Evolutionary conservation across 37 sponge, comb jelly and placozoan genomes (phyloP).

Genomic region (Chondrilla cf. caribensis): DNA sequence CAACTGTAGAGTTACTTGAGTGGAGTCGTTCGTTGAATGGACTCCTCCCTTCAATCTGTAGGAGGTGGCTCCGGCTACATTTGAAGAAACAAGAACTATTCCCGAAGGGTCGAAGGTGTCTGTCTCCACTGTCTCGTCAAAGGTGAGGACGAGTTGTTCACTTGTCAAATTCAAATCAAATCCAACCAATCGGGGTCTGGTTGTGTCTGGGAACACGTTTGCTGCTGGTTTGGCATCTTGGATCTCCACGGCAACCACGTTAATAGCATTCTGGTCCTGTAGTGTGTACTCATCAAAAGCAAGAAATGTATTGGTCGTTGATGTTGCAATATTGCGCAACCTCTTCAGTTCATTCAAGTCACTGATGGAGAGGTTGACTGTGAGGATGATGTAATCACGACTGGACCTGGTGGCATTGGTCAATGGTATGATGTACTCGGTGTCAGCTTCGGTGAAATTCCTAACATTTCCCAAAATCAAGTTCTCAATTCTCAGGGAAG

Average conservation of each 20-base stretch:
- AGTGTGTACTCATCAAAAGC: conserved; percentile 72
- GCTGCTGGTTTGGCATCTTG: conserved; percentile 35
- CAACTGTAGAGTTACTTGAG: conserved; percentile 47
- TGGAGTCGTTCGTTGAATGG: conserved; percentile 57
- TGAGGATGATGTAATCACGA: conserved; percentile 50
- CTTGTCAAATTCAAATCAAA: conserved; percentile 71
- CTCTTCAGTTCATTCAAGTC: conserved; percentile 88
- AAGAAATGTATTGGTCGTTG: conserved; percentile 45
- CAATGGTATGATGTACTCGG: conserved; percentile 30
- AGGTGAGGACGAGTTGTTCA: conserved; percentile 68
- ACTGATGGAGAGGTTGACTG: conserved; percentile 53
- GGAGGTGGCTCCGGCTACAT: not conserved
- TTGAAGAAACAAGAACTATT: conserved; percentile 50
- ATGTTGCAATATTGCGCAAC: conserved; percentile 74
- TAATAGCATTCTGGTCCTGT: conserved; percentile 71
- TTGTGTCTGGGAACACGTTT: conserved; percentile 41
- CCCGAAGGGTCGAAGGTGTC: conserved; percentile 46
- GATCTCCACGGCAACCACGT: conserved; percentile 48
- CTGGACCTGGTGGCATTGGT: conserved; percentile 68
- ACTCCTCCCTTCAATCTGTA: conserved; percentile 47
- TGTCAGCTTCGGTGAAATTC: conserved; percentile 34
- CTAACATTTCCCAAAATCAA: conserved; percentile 49
- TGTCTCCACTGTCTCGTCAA: conserved; percentile 83
- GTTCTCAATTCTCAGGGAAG: conserved; percentile 54
- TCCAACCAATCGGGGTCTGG: conserved; percentile 45